Conservation (phyloP, 1,140 invertebrate genomes). For the Apis mellifera region DNA sequence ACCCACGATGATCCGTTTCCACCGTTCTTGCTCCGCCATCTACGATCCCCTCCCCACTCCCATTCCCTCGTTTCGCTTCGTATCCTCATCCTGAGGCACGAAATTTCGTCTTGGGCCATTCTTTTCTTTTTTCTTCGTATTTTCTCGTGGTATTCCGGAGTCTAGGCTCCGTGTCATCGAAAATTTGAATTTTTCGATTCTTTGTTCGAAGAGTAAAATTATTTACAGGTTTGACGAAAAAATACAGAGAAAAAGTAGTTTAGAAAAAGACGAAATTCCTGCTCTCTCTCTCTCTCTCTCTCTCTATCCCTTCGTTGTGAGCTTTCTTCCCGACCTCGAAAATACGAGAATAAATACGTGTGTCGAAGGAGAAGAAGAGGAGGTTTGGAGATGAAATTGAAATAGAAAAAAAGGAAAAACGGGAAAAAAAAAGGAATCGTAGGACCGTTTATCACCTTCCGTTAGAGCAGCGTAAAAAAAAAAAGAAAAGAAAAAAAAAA, state of each 20-base stretch:
- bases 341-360: too few species aligned
- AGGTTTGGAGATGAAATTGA: background rate
- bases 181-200: too few species aligned
- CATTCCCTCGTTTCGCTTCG: too few species aligned
- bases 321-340: background rate
- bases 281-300: background rate
- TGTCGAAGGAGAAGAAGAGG: background rate
- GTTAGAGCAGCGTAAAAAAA: conserved; percentile 21
- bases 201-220: too few species aligned
- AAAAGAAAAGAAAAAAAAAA: background rate
- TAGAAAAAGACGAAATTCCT: background rate
- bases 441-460: conserved; percentile 35
- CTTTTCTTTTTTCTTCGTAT: too few species aligned
- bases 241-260: too few species aligned
- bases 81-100: too few species aligned
- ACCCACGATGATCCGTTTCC: background rate
- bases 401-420: background rate
- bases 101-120: too few species aligned
- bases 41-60: too few species aligned
- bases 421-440: background rate
- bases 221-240: too few species aligned
- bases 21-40: background rate
- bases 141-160: too few species aligned
- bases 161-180: too few species aligned
- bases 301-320: background rate